Conservation (phyloP, 2,888 invertebrate genomes). For the Cheilosia impressa region DNA sequence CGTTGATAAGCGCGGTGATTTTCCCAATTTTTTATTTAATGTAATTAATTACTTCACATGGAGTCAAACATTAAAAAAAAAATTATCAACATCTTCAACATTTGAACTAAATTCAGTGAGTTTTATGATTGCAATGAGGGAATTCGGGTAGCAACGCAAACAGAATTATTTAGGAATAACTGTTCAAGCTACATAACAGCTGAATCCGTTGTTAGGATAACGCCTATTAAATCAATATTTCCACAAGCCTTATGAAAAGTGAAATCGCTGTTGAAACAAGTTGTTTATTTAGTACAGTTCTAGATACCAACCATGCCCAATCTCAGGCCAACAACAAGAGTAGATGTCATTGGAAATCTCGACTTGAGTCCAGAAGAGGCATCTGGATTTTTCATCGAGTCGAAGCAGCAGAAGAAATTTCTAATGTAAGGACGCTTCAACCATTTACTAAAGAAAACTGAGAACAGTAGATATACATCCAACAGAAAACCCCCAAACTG, state of each 20-base stretch:
- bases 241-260: background rate
- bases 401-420: slow-evolving; percentile 80
- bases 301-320: slow-evolving; percentile 80
- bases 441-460: background rate
- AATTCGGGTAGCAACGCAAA: no score
- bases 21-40: no score
- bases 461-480: background rate
- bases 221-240: slow-evolving; percentile 5
- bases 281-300: background rate
- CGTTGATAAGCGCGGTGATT: no score
- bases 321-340: slow-evolving; percentile 80
- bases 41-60: no score
- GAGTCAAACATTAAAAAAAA: no score
- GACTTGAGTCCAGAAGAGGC: slow-evolving; percentile 81
- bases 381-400: slow-evolving; percentile 80
- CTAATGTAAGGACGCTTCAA: slow-evolving; percentile 79
- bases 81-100: no score
- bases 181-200: background rate
- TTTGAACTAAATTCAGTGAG: no score
- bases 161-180: no score
- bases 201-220: background rate
- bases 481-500: slow-evolving; percentile 82
- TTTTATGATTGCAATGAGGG: no score
- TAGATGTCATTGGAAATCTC: slow-evolving; percentile 78
- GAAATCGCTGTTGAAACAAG: background rate